Evolutionary conservation across 1,140 invertebrate genomes (phyloP).

Genomic region (Achatina immaculata): DNA sequence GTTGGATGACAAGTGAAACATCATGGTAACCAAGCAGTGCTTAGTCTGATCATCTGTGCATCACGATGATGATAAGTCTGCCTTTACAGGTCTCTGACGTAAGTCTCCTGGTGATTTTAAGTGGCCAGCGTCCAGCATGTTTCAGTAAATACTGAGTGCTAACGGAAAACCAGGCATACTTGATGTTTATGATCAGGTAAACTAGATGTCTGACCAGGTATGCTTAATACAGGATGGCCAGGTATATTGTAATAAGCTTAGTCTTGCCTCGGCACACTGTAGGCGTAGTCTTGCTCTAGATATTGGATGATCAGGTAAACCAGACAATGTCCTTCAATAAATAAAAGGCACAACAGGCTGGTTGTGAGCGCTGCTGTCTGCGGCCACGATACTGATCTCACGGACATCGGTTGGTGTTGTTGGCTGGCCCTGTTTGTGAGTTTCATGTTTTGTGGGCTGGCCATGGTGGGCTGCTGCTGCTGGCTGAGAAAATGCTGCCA

Average conservation of each 20-base stretch:
- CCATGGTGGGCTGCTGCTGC: too few species aligned
- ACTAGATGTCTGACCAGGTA: too few species aligned
- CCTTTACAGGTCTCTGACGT: background rate
- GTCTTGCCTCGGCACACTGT: too few species aligned
- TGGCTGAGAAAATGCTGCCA: slow-evolving; percentile 62
- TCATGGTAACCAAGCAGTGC: background rate
- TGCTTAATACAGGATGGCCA: too few species aligned
- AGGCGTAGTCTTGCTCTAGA: background rate
- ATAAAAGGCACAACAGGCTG: background rate
- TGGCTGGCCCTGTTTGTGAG: slow-evolving; percentile 76
- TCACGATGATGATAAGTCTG: background rate
- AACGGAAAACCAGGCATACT: too few species aligned
- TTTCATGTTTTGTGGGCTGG: background rate
- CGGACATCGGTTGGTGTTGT: slow-evolving; percentile 84
- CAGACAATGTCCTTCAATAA: background rate
- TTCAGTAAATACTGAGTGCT: too few species aligned
- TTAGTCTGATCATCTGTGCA: background rate
- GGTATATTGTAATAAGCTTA: too few species aligned
- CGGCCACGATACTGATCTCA: slow-evolving; percentile 52
- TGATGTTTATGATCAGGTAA: too few species aligned
- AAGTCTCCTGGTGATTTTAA: too few species aligned
- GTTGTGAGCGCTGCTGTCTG: slow-evolving; percentile 17
- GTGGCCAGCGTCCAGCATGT: too few species aligned
- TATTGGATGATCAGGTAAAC: background rate
- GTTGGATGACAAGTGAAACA: background rate